Percentiles rank a stretch among this genome's conserved stretches.
Evolutionary conservation across 2,797 vertebrate genomes (phyloP).

Genomic region (Tragopan temminckii): DNA sequence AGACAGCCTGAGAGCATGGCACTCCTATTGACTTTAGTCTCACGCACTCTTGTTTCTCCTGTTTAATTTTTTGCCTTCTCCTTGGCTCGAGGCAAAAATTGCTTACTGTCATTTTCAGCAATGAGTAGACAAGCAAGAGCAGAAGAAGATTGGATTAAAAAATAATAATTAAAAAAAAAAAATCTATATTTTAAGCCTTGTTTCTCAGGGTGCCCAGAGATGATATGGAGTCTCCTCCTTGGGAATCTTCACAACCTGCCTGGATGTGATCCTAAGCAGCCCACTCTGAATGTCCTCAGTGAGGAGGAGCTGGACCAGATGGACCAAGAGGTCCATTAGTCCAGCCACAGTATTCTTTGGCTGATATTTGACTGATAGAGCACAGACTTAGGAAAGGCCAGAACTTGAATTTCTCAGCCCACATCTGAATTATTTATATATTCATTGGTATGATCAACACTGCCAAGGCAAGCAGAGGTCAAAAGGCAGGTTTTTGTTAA

Average conservation of each 20-base stretch:
- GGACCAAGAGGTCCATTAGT: not conserved
- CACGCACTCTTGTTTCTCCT: not conserved
- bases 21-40: not conserved
- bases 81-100: not conserved
- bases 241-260: not conserved
- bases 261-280: not conserved
- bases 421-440: not conserved
- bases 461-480: rapidly evolving
- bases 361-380: not conserved
- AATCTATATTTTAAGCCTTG: not conserved
- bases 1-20: not conserved
- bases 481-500: not conserved
- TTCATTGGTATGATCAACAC: not conserved
- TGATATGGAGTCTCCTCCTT: not conserved
- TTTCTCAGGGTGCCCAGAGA: not conserved
- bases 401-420: not conserved
- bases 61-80: not conserved
- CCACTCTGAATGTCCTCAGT: not conserved
- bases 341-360: not conserved
- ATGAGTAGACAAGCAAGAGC: not conserved
- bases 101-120: not conserved
- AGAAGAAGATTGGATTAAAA: not conserved
- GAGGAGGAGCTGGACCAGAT: not conserved
- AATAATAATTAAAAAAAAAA: not conserved
- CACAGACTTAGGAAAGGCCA: not conserved